Conservation (phyloP, 2,113 vertebrate genomes). For the Microtus montanus region DNA sequence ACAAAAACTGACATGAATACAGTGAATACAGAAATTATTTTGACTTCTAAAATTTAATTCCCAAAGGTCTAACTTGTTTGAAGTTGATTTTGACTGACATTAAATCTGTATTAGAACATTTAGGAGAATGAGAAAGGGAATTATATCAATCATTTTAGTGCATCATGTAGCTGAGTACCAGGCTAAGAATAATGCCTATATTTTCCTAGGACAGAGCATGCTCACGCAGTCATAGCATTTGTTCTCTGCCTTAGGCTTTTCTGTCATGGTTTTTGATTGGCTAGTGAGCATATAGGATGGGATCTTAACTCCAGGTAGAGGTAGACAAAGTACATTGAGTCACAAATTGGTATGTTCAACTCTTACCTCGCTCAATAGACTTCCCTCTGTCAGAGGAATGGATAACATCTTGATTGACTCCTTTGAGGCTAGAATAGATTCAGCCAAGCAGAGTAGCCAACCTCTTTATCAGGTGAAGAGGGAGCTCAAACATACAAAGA, state of each 20-base stretch:
- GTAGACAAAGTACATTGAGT: background rate
- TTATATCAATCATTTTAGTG: background rate
- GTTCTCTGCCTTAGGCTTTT: background rate
- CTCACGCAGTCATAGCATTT: background rate
- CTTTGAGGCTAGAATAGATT: background rate
- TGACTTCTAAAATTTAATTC: slow-evolving; percentile 31
- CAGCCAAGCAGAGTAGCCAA: background rate
- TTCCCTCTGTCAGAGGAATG: background rate
- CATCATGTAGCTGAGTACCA: background rate
- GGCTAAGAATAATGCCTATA: background rate
- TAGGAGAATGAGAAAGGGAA: slow-evolving; percentile 24
- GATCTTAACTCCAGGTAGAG: background rate
- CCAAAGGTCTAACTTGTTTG: background rate
- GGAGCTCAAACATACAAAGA: background rate
- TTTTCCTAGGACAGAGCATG: background rate
- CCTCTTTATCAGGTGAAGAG: background rate
- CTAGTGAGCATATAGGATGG: background rate
- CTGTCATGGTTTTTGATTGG: background rate
- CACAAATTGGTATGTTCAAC: background rate
- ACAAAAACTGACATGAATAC: background rate
- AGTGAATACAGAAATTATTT: slow-evolving; percentile 5
- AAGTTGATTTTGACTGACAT: slow-evolving; percentile 50
- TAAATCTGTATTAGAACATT: slow-evolving; percentile 12
- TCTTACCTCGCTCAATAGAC: background rate
- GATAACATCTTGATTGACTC: background rate